Evolutionary conservation across 2,113 vertebrate genomes (phyloP).

Genomic region (Pedetes capensis): DNA sequence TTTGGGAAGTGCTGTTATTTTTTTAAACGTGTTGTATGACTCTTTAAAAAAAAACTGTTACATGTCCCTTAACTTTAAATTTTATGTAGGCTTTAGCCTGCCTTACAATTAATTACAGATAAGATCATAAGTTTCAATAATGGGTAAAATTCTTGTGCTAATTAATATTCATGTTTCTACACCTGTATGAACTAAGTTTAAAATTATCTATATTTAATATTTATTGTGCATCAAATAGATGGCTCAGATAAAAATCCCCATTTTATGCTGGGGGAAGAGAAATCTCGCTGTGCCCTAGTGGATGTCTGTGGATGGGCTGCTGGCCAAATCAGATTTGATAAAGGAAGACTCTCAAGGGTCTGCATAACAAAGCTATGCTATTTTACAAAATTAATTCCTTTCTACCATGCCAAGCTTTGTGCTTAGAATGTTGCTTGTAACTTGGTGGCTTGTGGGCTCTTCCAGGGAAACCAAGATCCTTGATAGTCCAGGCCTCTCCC

Average conservation of each 20-base stretch:
- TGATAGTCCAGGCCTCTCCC: not conserved
- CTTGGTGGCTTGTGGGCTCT: too few species aligned
- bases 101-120: not conserved
- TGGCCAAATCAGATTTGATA: not conserved
- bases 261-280: not conserved
- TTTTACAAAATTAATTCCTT: not conserved
- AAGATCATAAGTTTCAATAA: not conserved
- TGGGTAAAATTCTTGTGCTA: not conserved
- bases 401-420: not conserved
- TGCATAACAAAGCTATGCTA: not conserved
- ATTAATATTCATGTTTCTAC: not conserved
- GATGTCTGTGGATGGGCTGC: too few species aligned
- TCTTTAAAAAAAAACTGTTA: conserved; percentile 19
- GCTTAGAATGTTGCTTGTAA: not conserved
- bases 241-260: not conserved
- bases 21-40: not conserved
- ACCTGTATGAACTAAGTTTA: not conserved
- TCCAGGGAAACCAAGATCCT: not conserved
- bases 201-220: not conserved
- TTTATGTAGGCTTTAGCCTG: not conserved
- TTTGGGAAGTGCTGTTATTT: not conserved
- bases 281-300: not conserved
- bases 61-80: conserved; percentile 23
- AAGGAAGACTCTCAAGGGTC: not conserved
- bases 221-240: not conserved